Base-by-base conservation (phyloP, 2,113 vertebrate genomes). In the Ancistrus triradiatus region DNA sequence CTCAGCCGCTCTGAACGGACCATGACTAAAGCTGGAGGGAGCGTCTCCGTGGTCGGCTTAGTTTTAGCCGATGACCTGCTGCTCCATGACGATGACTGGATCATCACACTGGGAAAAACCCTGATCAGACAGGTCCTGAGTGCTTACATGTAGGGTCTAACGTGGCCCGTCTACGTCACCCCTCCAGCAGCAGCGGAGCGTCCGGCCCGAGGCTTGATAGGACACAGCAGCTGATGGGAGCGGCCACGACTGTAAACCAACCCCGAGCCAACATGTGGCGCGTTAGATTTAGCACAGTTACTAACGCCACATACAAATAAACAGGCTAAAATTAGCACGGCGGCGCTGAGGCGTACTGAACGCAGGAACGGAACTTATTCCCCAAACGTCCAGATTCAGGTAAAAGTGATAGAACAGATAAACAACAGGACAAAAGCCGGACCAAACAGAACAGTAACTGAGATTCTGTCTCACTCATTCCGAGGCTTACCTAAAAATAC, bases 401-500 rank as follows among this genome's bases (percentile, higher is more conserved):
- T n/a, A n/a, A n/a, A n/a, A n/a, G n/a, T n/a, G n/a, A n/a, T n/a
- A n/a, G n/a, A n/a, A n/a, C n/a, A n/a, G n/a, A n/a, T n/a, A n/a
- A n/a, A n/a, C 27, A 31, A 7, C 7, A 31, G 27, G 7, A 4
- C 27, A 31, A 31, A 4, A 7, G 27, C 7, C 3, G 3, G 27
- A 7, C 27, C 3, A 7, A 31, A 31, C 7, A 7, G 27, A 4
- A 31, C 27, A 7, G 27, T 7, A 4, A 31, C 27, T 7, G 27
- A 4, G 27, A n/a, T 31, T 31, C 27, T 31, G 27, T 3, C 19
- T n/a, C n/a, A n/a, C n/a, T n/a, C n/a, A n/a, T n/a, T n/a, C n/a
- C n/a, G n/a, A 65, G 63, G 76, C 77, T 76, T 77, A 90, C 96
- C 95, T 86, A 98, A 89, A 90, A 95, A 95, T 65, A 97, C 83